Percentiles rank a stretch among this genome's conserved stretches.
Evolutionary conservation across 2,797 vertebrate genomes (phyloP).

Genomic region (Melanotaenia parkinsoni): DNA sequence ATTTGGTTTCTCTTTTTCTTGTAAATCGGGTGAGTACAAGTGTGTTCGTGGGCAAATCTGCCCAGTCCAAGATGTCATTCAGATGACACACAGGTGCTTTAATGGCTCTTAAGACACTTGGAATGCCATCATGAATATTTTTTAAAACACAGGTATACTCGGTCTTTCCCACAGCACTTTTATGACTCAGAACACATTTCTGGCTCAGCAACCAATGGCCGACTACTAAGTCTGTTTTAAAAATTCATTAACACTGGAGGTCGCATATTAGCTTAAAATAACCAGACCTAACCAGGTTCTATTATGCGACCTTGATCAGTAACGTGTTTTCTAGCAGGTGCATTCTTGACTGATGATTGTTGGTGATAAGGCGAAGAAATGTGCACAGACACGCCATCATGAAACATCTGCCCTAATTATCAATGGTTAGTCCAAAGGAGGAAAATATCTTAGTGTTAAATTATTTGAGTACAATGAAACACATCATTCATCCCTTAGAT

Average conservation of each 20-base stretch:
- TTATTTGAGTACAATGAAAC: constrained; percentile 6
- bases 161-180: constrained; percentile 24
- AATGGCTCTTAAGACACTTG: constrained; percentile 39
- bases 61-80: constrained; percentile 57
- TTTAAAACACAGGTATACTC: background rate
- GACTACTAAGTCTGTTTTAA: constrained; percentile 8
- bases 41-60: constrained; percentile 38
- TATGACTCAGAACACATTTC: constrained; percentile 36
- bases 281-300: constrained; percentile 12
- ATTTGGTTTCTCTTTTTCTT: constrained; percentile 61
- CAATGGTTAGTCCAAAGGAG: constrained; percentile 5
- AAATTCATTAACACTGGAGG: constrained; percentile 21
- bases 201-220: constrained; percentile 25
- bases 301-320: constrained; percentile 21
- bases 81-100: constrained; percentile 74
- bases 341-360: constrained; percentile 8
- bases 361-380: background rate
- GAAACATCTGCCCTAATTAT: constrained; percentile 15
- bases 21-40: constrained; percentile 50
- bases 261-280: constrained; percentile 15
- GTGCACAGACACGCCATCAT: constrained; percentile 20
- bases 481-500: background rate
- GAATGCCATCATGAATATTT: constrained; percentile 48
- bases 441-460: constrained; percentile 22
- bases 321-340: constrained; percentile 23